phyloP scores from a whole-genome alignment of 2,888 invertebrate species.

The Eucriotettix oculatus region DNA sequence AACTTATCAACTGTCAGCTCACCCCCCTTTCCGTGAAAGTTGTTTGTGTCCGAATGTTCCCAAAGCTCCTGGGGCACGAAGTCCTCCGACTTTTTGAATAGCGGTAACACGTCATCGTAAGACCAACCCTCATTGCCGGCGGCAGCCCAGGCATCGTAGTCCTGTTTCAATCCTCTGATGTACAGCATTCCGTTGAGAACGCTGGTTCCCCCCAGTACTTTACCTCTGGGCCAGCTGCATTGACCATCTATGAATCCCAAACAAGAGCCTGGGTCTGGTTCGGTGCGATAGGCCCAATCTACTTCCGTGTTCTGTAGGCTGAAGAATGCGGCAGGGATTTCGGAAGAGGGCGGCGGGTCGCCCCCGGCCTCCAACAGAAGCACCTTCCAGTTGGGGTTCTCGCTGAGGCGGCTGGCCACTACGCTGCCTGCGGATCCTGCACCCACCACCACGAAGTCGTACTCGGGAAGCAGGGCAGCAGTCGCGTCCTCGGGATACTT shows the following conservation, averaged over 20 bases:
- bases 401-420: slow-evolving; percentile 19
- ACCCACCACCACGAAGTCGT: slow-evolving; percentile 9
- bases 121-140: slow-evolving; percentile 28
- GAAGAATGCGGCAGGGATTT: slow-evolving; percentile 20
- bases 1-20: slow-evolving; percentile 11
- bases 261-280: slow-evolving; percentile 12
- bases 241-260: slow-evolving; percentile 6
- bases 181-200: slow-evolving; percentile 32
- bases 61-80: slow-evolving; percentile 3
- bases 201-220: slow-evolving; percentile 28
- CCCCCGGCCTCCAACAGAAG: slow-evolving; percentile 9
- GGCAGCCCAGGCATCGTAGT: slow-evolving; percentile 29
- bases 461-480: background rate
- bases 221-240: slow-evolving; percentile 23
- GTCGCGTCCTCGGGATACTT: no score
- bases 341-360: slow-evolving; percentile 20
- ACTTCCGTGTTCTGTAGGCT: slow-evolving; percentile 11
- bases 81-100: slow-evolving; percentile 22
- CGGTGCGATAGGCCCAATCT: slow-evolving; percentile 20
- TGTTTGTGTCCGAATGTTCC: background rate
- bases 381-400: slow-evolving; percentile 14
- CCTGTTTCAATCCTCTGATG: slow-evolving; percentile 27
- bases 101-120: slow-evolving; percentile 28
- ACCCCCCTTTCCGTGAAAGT: slow-evolving; percentile 10
- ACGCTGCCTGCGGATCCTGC: slow-evolving; percentile 18